Evolutionary conservation across 2,888 invertebrate genomes (phyloP), one percentile per base, ranked within the genome.

Genomic region (Siphonodentalium dalli): DNA sequence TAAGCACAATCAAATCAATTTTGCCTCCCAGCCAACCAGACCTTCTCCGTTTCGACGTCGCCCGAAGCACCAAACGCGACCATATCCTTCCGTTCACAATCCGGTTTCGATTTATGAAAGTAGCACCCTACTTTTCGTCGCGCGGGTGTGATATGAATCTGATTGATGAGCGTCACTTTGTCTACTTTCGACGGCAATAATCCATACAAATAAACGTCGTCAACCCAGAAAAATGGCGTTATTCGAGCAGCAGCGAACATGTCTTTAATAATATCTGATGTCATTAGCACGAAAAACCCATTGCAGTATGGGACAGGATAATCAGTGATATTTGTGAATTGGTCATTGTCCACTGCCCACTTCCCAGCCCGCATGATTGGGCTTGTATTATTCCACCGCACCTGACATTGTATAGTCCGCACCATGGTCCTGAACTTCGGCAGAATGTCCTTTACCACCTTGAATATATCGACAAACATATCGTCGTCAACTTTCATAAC

Each of bases 141-240:
- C n/a, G n/a, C n/a, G n/a, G n/a, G n/a, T n/a, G n/a, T n/a, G n/a
- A n/a, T n/a, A n/a, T n/a, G n/a, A n/a, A n/a, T n/a, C n/a, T n/a
- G n/a, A n/a, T n/a, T n/a, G n/a, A n/a, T n/a, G n/a, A n/a, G n/a
- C n/a, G n/a, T n/a, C n/a, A n/a, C n/a, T n/a, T n/a, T n/a, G n/a
- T n/a, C n/a, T n/a, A n/a, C n/a, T n/a, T n/a, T n/a, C n/a, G n/a
- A n/a, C 2, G 74, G 69, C 18, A 80, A 61, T 15, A 78, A 49
- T 8, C 79, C 79, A 31, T 72, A 78, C 13, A 77, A 52, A 47
- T 78, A 80, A 9, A 79, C 77, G 54, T 80, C 79, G 38, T 79
- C 79, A 15, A 80, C 69, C 78, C 78, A 79, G 69, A 80, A 80
- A 60, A 78, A 79, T 3, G 75, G 77, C 11, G 78, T 77, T 5